Base-by-base conservation (phyloP, 2,113 vertebrate species). In the Callopanchax toddi region DNA sequence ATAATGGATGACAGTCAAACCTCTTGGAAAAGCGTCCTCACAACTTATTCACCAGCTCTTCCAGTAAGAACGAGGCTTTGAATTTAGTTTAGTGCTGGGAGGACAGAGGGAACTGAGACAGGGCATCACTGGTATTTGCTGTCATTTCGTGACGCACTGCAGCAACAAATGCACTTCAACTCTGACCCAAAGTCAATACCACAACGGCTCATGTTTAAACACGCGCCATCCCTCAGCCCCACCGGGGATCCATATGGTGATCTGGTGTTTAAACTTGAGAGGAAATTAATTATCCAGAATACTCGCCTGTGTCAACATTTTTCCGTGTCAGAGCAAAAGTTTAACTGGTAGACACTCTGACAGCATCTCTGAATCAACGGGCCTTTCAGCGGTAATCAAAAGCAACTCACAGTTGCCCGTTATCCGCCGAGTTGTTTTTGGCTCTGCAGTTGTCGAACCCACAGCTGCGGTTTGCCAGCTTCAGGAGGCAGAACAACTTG, bases 61-160 rank as follows among this genome's bases (percentile, higher is more conserved):
- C 13, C 17, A 36, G 42, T 26, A 21, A 56, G 42, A 52, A 10
- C 43, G 3, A 60, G 23, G 23, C 20, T 17, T 63, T 45, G 60
- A 65, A 52, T 11, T 50, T 34, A 58, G 70, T 60, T 72, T 50
- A 18, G 21, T 39, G 65, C 57, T 59, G 55, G 62, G 71, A 57
- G 20, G 37, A 11, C 66, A 69, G 17, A 23, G 21, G 65, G 67
- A 65, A 32, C 78, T 55, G 75, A 71, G 43, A 45, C 52, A 22
- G 46, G 5, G 5, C 52, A 72, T 77, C 71, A 39, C 48, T 46
- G 60, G 56, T 57, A 58, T 82, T 75, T 63, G 48, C 76, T 82
- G 85, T 89, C 84, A 79, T 85, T 78, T 91, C 37, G 48, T 87
- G 83, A 86, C 82, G 72, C 79, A 72, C 69, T 66, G 81, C 83